These are phyloP conservation scores for Acanthosepion lycidas DNA, from an alignment of 2,888 invertebrate genomes.

Conservation along the genomic window DNA sequence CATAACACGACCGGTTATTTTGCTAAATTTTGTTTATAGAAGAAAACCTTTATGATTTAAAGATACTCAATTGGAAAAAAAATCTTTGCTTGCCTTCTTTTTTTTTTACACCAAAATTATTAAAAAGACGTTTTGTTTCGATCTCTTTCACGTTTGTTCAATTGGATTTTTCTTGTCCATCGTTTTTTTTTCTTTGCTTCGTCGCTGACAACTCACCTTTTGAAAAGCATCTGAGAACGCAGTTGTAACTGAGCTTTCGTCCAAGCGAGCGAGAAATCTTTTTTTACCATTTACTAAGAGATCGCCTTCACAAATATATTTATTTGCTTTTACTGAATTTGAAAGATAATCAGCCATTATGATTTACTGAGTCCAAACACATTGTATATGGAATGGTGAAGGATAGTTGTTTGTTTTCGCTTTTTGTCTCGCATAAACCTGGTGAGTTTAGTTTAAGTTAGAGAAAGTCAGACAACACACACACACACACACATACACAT, in stretches of 20 bases:
- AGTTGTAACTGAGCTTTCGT: slow-evolving; percentile 2
- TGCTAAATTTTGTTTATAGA: not conserved
- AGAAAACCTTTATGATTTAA: not conserved
- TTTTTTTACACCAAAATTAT: not conserved
- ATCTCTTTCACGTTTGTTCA: not conserved
- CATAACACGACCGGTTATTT: not conserved
- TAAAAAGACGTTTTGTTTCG: slow-evolving; percentile 1
- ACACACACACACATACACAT: too few relatives aligned
- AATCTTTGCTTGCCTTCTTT: not conserved
- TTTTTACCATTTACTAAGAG: not conserved
- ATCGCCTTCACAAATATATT: not conserved
- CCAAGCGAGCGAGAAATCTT: not conserved
- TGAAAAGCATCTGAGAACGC: not conserved
- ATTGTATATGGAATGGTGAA: not conserved
- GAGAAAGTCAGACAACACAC: not conserved
- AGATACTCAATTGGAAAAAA: not conserved
- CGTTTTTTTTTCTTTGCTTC: not conserved
- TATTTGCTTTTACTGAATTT: not conserved
- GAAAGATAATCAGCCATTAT: slow-evolving; percentile 33
- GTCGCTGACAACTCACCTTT: slow-evolving; percentile 33
- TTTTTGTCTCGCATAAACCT: not conserved
- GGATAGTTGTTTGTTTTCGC: not conserved
- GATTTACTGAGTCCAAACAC: too few relatives aligned
- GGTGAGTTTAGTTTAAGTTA: not conserved
- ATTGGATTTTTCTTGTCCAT: not conserved